phyloP scores from a whole-genome alignment of 2,888 invertebrate species.

The Patella pellucida region DNA sequence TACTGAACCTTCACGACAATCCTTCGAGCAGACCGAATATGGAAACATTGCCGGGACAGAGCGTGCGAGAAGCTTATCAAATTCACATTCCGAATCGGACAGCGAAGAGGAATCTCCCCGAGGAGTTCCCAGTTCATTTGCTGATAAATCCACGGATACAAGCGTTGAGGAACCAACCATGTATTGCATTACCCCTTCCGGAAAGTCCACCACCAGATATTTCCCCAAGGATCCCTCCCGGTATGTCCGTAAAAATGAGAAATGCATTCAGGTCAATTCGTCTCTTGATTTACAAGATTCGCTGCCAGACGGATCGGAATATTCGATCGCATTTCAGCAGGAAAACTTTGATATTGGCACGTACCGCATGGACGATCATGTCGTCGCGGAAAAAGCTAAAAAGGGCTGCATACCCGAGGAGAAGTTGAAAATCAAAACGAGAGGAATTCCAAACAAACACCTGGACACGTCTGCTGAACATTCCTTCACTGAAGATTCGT shows the following conservation, averaged over 20 bases:
- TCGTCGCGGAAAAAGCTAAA: not conserved
- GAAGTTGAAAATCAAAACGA: not conserved
- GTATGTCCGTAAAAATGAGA: not conserved
- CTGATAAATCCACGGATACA: too few species aligned
- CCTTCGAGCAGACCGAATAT: too few species aligned
- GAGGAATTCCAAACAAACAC: conserved; percentile 6
- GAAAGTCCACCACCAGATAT: too few species aligned
- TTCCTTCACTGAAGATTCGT: not conserved
- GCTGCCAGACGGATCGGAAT: not conserved
- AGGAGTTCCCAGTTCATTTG: too few species aligned
- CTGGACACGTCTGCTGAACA: not conserved
- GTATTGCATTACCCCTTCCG: too few species aligned
- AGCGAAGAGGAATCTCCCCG: too few species aligned
- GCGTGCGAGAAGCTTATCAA: too few species aligned
- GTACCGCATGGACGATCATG: not conserved
- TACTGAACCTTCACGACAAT: too few species aligned
- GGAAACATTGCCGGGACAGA: too few species aligned
- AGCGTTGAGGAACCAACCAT: too few species aligned
- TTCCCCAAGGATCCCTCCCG: not conserved
- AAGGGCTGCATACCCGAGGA: not conserved
- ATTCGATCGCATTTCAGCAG: not conserved
- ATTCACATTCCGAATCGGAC: too few species aligned
- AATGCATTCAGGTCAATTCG: not conserved
- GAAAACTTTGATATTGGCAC: conserved; percentile 3
- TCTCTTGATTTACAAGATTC: not conserved